phyloP scores from a whole-genome alignment of 2,888 invertebrate species.

The Trypoxylon attenuatum region DNA sequence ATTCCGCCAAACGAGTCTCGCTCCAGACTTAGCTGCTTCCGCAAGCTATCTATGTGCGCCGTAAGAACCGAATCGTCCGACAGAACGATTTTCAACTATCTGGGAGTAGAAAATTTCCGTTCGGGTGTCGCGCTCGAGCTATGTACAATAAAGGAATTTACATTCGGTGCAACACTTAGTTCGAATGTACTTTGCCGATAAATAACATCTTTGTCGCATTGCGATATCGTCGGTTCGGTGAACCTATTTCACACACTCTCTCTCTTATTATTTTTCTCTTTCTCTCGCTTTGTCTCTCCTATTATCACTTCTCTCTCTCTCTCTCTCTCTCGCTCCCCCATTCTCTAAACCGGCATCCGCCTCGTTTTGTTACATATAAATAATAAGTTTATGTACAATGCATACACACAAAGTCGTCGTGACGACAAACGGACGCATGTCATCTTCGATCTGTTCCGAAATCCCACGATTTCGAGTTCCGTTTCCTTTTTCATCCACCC shows the following conservation, averaged over 20 bases:
- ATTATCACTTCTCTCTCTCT: constrained; percentile 31
- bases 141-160: constrained; percentile 34
- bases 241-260: constrained; percentile 11
- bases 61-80: background rate
- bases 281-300: constrained; percentile 36
- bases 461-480: background rate
- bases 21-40: constrained; percentile 10
- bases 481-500: background rate
- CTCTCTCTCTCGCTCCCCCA: constrained; percentile 34
- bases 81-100: background rate
- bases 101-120: constrained; percentile 14
- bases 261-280: constrained; percentile 5
- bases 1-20: background rate
- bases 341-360: background rate
- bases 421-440: constrained; percentile 31
- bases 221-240: constrained; percentile 22
- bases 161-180: constrained; percentile 12
- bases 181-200: constrained; percentile 14
- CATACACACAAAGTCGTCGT: constrained; percentile 51
- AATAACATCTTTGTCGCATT: constrained; percentile 9
- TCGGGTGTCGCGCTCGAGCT: constrained; percentile 14
- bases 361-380: constrained; percentile 50
- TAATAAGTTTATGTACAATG: constrained; percentile 67
- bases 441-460: constrained; percentile 9
- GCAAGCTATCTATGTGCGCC: background rate